phyloP scores from a whole-genome alignment of 1,140 invertebrate species.

The Stenopsyche tienmushanensis region DNA sequence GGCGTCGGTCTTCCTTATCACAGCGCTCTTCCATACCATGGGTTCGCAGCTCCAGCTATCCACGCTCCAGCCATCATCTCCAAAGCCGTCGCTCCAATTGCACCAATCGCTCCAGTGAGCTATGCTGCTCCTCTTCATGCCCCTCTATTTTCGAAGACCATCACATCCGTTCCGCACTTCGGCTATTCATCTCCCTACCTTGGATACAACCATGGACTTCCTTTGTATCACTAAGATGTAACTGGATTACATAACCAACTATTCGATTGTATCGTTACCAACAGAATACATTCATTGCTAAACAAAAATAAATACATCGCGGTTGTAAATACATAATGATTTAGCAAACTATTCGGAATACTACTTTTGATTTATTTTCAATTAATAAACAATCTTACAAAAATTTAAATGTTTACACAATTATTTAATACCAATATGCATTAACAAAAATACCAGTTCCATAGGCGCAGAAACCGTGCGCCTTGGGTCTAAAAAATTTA shows the following conservation, averaged over 20 bases:
- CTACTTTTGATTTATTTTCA: too few relatives aligned
- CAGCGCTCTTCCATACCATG: slow-evolving; percentile 18
- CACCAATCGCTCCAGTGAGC: slow-evolving; percentile 19
- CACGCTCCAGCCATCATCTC: slow-evolving; percentile 31
- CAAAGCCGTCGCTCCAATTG: slow-evolving; percentile 26
- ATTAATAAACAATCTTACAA: too few relatives aligned
- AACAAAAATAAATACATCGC: neutral
- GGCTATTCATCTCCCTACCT: slow-evolving; percentile 26
- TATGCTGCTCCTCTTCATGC: slow-evolving; percentile 31
- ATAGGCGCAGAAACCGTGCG: too few relatives aligned
- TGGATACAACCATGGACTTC: slow-evolving; percentile 26
- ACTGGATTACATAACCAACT: neutral
- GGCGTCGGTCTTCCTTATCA: slow-evolving; percentile 12
- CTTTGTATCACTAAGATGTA: slow-evolving; percentile 18
- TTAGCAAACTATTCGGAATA: too few relatives aligned
- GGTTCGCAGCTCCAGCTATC: slow-evolving; percentile 31
- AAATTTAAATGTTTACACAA: too few relatives aligned
- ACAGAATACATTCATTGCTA: too few relatives aligned
- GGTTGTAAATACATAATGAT: slow-evolving; percentile 7
- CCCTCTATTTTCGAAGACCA: slow-evolving; percentile 35
- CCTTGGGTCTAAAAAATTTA: too few relatives aligned
- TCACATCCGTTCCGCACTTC: slow-evolving; percentile 33
- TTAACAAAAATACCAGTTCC: too few relatives aligned
- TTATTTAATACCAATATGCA: too few relatives aligned
- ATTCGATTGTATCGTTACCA: neutral